These are phyloP conservation scores for Diadophis punctatus DNA, from an alignment of 2,113 vertebrate species.

Conservation along the genomic window DNA sequence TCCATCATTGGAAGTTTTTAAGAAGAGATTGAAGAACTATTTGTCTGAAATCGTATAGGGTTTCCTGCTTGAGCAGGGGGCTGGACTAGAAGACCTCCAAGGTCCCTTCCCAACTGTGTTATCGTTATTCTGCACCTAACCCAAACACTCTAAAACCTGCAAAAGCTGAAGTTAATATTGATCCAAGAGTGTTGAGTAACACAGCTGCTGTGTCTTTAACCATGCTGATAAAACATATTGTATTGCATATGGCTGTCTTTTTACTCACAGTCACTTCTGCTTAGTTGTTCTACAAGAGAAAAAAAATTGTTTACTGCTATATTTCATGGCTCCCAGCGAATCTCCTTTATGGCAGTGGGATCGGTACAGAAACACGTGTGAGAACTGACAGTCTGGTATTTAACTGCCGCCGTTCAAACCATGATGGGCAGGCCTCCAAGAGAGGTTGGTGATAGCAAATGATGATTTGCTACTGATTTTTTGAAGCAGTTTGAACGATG, in stretches of 20 bases:
- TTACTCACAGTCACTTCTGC: neutral
- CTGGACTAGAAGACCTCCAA: neutral
- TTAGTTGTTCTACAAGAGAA: neutral
- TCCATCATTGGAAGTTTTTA: too few relatives aligned
- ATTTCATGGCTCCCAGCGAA: neutral
- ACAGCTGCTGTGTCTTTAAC: neutral
- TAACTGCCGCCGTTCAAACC: neutral
- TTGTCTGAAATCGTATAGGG: neutral
- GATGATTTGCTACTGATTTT: neutral
- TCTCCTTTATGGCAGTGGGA: neutral
- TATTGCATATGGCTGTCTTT: neutral
- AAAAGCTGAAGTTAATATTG: neutral
- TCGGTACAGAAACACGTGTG: neutral
- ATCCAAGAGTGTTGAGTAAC: neutral
- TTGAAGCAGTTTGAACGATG: neutral
- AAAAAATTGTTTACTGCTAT: neutral
- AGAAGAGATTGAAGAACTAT: too few relatives aligned
- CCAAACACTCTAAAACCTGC: neutral
- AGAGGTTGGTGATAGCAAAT: neutral
- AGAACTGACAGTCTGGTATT: neutral
- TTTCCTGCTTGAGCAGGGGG: neutral
- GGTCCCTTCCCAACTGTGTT: neutral
- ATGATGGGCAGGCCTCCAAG: neutral
- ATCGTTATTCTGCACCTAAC: neutral
- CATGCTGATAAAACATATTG: neutral